These are phyloP conservation scores for Channa maculata DNA, from an alignment of 2,113 vertebrate species.

Conservation along the genomic window DNA sequence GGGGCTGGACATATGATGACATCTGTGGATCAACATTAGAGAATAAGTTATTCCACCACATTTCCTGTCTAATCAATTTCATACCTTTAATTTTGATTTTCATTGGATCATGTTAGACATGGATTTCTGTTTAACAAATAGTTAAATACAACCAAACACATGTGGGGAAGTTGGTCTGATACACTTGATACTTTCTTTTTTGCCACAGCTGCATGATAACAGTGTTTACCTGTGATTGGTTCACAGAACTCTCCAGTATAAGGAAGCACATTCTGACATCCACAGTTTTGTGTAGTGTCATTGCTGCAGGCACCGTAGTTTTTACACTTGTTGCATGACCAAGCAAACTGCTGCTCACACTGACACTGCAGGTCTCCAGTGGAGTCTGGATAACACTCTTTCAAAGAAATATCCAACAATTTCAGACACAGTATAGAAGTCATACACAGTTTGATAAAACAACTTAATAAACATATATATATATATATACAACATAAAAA, in stretches of 20 bases:
- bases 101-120: too few species aligned
- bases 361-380: slow-evolving; percentile 40
- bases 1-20: background rate
- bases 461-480: background rate
- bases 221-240: slow-evolving; percentile 50
- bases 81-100: too few species aligned
- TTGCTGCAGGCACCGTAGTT: slow-evolving; percentile 23
- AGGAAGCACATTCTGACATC: slow-evolving; percentile 60
- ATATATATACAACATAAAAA: too few species aligned
- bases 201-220: background rate
- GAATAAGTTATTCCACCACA: background rate
- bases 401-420: background rate
- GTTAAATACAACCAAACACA: too few species aligned
- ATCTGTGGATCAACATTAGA: slow-evolving; percentile 27
- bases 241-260: slow-evolving; percentile 43
- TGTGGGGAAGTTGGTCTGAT: too few species aligned
- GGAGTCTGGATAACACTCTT: slow-evolving; percentile 53
- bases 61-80: too few species aligned
- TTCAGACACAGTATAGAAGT: background rate
- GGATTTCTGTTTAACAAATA: too few species aligned
- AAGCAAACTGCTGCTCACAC: slow-evolving; percentile 59
- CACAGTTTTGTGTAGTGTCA: slow-evolving; percentile 37
- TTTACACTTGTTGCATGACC: slow-evolving; percentile 55
- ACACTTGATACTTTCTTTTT: background rate
- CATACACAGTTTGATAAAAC: background rate